Evolutionary conservation across 2,888 invertebrate species (phyloP).

Genomic region (Caenorhabditis sp.): DNA sequence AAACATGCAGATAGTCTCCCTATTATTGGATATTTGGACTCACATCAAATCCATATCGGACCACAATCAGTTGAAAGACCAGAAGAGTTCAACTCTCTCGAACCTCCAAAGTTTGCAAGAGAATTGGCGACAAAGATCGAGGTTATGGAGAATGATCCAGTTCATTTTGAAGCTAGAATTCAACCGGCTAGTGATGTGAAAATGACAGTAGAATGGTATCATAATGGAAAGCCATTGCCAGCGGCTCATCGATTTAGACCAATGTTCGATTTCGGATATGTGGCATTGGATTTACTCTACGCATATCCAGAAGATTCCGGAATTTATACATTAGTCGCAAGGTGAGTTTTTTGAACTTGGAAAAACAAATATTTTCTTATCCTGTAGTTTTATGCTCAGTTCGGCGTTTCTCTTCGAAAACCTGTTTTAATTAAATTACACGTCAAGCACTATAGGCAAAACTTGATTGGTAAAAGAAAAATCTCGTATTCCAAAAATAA

Average conservation of each 20-base stretch:
- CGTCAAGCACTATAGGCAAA: no score
- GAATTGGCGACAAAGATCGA: conserved; percentile 51
- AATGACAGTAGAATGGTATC: conserved; percentile 81
- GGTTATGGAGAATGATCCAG: conserved; percentile 84
- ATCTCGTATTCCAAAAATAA: no score
- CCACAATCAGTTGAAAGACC: conserved; percentile 66
- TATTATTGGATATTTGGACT: conserved; percentile 88
- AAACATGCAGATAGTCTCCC: conserved; percentile 88
- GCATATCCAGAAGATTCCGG: conserved; percentile 95
- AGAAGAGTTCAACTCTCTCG: conserved; percentile 67
- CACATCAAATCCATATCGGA: conserved; percentile 73
- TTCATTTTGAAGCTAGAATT: conserved; percentile 95
- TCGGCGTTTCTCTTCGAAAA: no score
- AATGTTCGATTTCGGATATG: conserved; percentile 97
- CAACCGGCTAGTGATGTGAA: conserved; percentile 96
- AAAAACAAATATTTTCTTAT: no score
- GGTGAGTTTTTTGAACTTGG: background rate
- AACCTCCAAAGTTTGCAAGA: conserved; percentile 66
- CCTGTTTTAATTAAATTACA: no score
- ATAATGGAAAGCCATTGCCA: conserved; percentile 88
- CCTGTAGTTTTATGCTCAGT: no score
- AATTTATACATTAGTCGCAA: conserved; percentile 80
- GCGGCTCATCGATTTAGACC: conserved; percentile 76
- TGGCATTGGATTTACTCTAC: conserved; percentile 93
- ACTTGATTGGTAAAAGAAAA: no score